Evolutionary conservation across 2,888 invertebrate species (phyloP).

Genomic region (Leptothorax acervorum): DNA sequence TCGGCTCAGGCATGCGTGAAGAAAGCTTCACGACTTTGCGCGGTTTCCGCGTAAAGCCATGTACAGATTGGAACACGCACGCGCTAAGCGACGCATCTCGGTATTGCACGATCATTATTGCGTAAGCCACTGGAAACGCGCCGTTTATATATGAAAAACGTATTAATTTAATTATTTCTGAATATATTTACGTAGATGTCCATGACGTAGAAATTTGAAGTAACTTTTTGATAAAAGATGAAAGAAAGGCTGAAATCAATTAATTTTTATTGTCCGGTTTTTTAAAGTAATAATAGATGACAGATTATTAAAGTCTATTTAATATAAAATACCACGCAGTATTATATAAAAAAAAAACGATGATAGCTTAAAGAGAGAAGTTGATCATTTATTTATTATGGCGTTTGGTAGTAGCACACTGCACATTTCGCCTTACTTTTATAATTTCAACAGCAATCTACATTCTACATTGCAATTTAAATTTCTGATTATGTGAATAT

Average conservation of each 20-base stretch:
- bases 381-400: background rate
- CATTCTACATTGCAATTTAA: background rate
- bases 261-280: background rate
- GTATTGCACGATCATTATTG: conserved; percentile 5
- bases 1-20: conserved; percentile 67
- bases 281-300: background rate
- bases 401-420: background rate
- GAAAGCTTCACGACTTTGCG: conserved; percentile 53
- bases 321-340: background rate
- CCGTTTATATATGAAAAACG: background rate
- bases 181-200: background rate
- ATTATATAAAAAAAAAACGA: background rate
- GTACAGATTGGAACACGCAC: conserved; percentile 64
- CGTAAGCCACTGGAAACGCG: background rate
- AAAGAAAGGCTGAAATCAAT: background rate
- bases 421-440: background rate
- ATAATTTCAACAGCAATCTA: background rate
- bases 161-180: conserved; percentile 18
- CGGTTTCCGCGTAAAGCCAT: conserved; percentile 31
- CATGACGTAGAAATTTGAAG: background rate
- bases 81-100: conserved; percentile 60
- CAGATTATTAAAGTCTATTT: background rate
- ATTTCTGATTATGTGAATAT: conserved; percentile 1
- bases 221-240: background rate
- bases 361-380: background rate